A percentile compares a stretch with the other conserved stretches of the same genome.
phyloP scores from a whole-genome alignment of 2,113 vertebrate genomes.

The Opisthocomus hoazin region DNA sequence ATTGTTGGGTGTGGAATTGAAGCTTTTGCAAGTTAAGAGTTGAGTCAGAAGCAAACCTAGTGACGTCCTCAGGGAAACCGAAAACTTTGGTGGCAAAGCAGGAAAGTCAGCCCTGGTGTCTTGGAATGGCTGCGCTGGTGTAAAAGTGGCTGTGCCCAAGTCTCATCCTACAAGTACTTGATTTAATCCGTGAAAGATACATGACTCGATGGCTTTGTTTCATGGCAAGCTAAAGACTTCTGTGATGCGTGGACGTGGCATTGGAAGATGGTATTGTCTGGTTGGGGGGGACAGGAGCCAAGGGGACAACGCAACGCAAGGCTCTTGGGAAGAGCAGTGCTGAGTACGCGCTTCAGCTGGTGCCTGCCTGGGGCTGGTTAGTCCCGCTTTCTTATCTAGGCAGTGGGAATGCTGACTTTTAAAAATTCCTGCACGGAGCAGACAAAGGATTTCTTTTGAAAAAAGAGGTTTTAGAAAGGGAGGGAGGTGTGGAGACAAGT shows the following conservation, averaged over 20 bases:
- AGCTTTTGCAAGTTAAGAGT: neutral
- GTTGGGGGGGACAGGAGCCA: too few relatives aligned
- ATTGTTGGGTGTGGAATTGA: neutral
- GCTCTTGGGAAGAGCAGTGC: neutral
- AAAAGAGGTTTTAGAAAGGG: neutral
- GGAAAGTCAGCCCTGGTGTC: neutral
- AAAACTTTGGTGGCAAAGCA: neutral
- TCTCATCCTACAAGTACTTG: neutral
- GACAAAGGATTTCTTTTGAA: neutral
- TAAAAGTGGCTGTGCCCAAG: too few relatives aligned
- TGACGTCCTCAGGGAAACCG: neutral
- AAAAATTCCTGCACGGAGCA: neutral
- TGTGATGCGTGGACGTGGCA: accelerated
- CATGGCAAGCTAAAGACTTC: neutral
- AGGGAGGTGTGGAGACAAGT: neutral
- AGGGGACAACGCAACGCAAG: neutral
- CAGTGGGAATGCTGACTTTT: too few relatives aligned
- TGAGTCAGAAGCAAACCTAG: neutral
- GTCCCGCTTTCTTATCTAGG: too few relatives aligned
- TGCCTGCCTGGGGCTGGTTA: neutral
- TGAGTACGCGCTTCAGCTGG: accelerated
- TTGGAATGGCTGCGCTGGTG: neutral
- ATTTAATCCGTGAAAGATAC: neutral
- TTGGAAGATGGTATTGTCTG: neutral
- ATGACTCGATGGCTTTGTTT: neutral